Percentiles rank a stretch among this genome's conserved stretches.
Conservation (phyloP, 2,113 vertebrate species). For the Nerophis ophidion region DNA sequence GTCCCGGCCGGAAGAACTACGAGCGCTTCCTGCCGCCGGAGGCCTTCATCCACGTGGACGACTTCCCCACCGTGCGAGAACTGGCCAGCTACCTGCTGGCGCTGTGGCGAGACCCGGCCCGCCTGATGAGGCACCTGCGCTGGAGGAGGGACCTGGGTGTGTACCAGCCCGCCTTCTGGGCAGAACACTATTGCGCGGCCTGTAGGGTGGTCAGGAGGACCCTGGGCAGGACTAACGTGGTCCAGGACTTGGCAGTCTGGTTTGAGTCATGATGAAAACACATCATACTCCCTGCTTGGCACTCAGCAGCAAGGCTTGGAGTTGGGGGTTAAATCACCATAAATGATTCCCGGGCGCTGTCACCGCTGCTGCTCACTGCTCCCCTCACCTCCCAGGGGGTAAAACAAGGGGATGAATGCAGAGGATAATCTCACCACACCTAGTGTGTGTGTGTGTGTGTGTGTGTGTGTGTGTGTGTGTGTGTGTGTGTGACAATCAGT, state of each 20-base stretch:
- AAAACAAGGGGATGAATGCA: too few species aligned
- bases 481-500: too few species aligned
- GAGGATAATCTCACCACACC: too few species aligned
- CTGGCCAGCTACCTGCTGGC: constrained; percentile 82
- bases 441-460: too few species aligned
- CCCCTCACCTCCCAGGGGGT: too few species aligned
- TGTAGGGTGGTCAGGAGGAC: constrained; percentile 68
- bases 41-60: constrained; percentile 90
- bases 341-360: too few species aligned
- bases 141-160: constrained; percentile 79
- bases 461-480: too few species aligned
- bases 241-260: constrained; percentile 75
- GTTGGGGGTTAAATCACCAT: too few species aligned
- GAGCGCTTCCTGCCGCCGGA: constrained; percentile 82
- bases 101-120: constrained; percentile 69
- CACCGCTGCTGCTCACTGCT: too few species aligned
- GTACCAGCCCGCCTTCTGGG: constrained; percentile 77
- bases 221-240: constrained; percentile 57
- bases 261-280: constrained; percentile 60
- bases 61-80: constrained; percentile 75
- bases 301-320: too few species aligned
- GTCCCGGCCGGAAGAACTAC: constrained; percentile 82
- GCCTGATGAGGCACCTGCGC: constrained; percentile 75
- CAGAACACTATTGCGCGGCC: constrained; percentile 81
- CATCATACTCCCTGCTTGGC: too few species aligned